Conservation (phyloP, 2,797 vertebrate species). For the Halcyon leucocephala region DNA sequence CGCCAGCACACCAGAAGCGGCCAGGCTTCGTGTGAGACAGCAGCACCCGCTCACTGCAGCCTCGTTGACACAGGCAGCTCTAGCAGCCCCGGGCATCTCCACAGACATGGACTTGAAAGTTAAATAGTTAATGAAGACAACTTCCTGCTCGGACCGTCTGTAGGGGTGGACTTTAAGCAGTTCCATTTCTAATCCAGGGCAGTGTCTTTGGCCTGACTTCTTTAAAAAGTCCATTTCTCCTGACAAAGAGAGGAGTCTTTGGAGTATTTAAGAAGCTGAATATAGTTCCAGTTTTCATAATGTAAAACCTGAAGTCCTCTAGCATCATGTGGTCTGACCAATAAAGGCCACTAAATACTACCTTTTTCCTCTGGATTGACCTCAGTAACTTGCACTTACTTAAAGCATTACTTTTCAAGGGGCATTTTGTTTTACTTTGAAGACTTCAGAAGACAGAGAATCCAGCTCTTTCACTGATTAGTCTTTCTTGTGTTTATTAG, state of each 20-base stretch:
- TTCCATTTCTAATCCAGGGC: not conserved
- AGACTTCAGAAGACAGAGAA: not conserved
- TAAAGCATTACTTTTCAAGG: not conserved
- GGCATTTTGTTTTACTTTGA: not conserved
- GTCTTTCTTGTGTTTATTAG: not conserved
- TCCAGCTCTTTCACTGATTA: not conserved
- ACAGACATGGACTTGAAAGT: not conserved
- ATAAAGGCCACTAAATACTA: not conserved
- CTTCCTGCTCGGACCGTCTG: not conserved
- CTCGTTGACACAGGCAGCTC: not conserved
- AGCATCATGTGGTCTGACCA: not conserved
- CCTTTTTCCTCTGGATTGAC: not conserved
- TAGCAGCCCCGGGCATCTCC: not conserved
- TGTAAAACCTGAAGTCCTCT: not conserved
- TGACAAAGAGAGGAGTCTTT: not conserved
- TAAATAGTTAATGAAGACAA: not conserved
- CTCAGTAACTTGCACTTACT: not conserved
- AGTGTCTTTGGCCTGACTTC: not conserved
- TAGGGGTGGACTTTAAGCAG: not conserved
- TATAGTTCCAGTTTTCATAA: not conserved
- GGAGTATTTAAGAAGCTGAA: not conserved
- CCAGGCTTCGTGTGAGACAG: not conserved
- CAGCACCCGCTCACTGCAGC: rapidly evolving
- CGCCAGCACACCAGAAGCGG: not conserved
- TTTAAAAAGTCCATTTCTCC: not conserved